Evolutionary conservation across 2,113 vertebrate genomes (phyloP), one percentile per base, ranked within the genome.

Genomic region (Butastur rufipennis): DNA sequence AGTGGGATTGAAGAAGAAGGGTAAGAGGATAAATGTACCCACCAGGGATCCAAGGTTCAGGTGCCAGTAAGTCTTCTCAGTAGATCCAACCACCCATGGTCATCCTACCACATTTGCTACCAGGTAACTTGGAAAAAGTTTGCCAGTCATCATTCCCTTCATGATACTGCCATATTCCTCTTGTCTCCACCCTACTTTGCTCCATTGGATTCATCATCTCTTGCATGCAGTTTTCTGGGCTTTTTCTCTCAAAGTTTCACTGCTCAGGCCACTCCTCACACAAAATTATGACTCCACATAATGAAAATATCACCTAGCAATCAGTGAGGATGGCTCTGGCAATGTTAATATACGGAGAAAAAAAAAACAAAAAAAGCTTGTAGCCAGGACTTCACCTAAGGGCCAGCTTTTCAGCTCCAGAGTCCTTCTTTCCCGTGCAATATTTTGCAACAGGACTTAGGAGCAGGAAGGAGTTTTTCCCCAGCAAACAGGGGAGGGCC

Each of bases 231-330:
- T 16, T 62, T 70, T 16, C 21, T 1, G 2, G 58, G 52, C 9
- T 91, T 85, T 86, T 91, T 53, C 34, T 86, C 25, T 71, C 34
- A 45, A 71, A 72, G 27, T 9, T 86, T 91, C 80, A 67, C 34
- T 62, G 47, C 42, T 91, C 71, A 80, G 66, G 36, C 58, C 36
- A 86, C 61, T 62, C 42, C 25, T 80, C 42, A 79, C 36, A 48
- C 32, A 62, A 75, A 92, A 42, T 63, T 84, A 42, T 36, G 18
- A 40, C 42, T 86, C 63, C 67, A 72, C 43, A 48, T 63, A 56
- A 58, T 40, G 78, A 65, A 92, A 94, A 78, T 38, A 84, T 77
- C 65, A 84, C 68, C 63, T 79, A 84, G 58, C 38, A 90, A 92
- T 10, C 9, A 21, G 27, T 10, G 32, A 81, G 31, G 27, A 32